Base-by-base conservation (phyloP, 1,140 invertebrate genomes). In the Reticulitermes speratus region DNA sequence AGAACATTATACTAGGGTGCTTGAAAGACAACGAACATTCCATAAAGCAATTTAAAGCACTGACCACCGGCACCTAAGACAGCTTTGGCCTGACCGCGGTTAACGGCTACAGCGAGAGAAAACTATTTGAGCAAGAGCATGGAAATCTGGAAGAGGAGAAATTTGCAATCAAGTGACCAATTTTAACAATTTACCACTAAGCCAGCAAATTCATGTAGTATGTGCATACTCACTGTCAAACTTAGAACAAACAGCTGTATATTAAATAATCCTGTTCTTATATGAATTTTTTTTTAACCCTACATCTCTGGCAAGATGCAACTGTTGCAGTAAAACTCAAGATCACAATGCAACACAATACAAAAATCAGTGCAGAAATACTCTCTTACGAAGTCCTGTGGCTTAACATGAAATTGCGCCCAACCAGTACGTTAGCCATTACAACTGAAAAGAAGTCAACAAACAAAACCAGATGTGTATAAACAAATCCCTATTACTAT, bases 91-190 rank as follows among this genome's bases (percentile, higher is more conserved):
- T 55, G 85, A 85, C n/a, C 45, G 48, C 84, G 83, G 48, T 90
- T 89, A 88, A 87, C 87, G 89, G 88, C 88, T 89, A 90, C 90
- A 91, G 91, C 92, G 92, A 91, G 90, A 92, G 92, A 94, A 95
- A 93, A 95, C 92, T 91, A 93, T 93, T 92, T 93, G 92, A 92
- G 94, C 93, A 93, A 95, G 93, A 91, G 93, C 93, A 92, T 93
- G 94, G 94, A 95, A 95, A 94, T 95, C 94, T 95, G 94, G 91
- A 94, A 94, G 92, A 92, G 91, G 93, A 93, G 88, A 91, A 89
- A 88, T 87, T 87, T 89, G 88, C 84, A 88, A 55, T 86, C 48
- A 87, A 86, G 84, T 84, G 84, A 84, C 65, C 25, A n/a, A 75
- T 75, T 75, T 30, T 75, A 30, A 75, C n/a, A 75, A 75, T 75